phyloP scores from a whole-genome alignment of 1,140 invertebrate genomes.

The Maconellicoccus hirsutus region DNA sequence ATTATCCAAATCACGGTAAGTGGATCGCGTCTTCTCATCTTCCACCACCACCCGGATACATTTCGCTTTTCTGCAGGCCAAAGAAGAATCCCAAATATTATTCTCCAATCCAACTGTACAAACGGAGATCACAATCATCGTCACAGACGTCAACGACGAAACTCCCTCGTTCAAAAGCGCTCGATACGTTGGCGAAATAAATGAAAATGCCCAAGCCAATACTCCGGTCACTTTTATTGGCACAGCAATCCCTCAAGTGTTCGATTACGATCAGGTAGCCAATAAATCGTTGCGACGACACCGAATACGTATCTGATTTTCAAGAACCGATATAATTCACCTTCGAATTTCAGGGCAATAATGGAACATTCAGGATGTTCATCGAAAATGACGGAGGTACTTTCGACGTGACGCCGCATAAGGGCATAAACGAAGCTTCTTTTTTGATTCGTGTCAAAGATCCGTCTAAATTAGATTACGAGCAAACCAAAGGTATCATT shows the following conservation, averaged over 20 bases:
- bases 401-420: slow-evolving; percentile 78
- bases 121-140: slow-evolving; percentile 82
- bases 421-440: slow-evolving; percentile 82
- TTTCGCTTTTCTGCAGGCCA: slow-evolving; percentile 47
- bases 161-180: slow-evolving; percentile 67
- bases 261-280: slow-evolving; percentile 78
- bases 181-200: slow-evolving; percentile 74
- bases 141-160: slow-evolving; percentile 93
- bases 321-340: too few relatives aligned
- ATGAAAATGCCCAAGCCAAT: slow-evolving; percentile 81
- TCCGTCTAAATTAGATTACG: slow-evolving; percentile 70
- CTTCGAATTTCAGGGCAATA: slow-evolving; percentile 82
- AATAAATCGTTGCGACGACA: too few relatives aligned
- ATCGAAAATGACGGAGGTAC: slow-evolving; percentile 66
- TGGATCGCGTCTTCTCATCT: too few relatives aligned
- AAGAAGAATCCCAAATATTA: slow-evolving; percentile 47
- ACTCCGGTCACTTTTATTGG: slow-evolving; percentile 79
- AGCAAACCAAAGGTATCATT: slow-evolving; percentile 47
- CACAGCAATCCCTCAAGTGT: slow-evolving; percentile 70
- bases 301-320: too few relatives aligned
- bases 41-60: neutral
- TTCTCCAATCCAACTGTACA: slow-evolving; percentile 57
- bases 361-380: slow-evolving; percentile 78
- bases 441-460: slow-evolving; percentile 84
- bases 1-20: slow-evolving; percentile 69